phyloP scores from a whole-genome alignment of 2,113 vertebrate species.

The Melanocharis versteri region DNA sequence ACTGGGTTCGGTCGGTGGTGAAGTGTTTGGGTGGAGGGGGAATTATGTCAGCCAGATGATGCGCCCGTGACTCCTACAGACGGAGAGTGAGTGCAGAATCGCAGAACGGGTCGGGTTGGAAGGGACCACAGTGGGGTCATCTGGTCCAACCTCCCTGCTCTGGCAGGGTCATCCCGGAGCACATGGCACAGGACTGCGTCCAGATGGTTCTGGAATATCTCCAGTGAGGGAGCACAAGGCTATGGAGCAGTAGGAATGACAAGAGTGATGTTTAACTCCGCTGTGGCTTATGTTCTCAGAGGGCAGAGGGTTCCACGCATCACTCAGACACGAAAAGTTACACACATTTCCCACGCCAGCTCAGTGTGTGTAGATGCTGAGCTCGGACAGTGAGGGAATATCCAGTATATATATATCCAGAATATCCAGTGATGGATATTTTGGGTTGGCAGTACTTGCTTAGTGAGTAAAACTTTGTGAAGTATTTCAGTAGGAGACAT shows the following conservation, averaged over 20 bases:
- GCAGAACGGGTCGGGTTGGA: background rate
- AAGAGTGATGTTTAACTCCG: fast-evolving
- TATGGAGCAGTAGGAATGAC: fast-evolving
- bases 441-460: background rate
- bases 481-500: background rate
- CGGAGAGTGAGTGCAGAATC: background rate
- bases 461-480: background rate
- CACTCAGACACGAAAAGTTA: fast-evolving
- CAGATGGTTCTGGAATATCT: background rate
- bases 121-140: background rate
- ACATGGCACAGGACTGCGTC: background rate
- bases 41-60: background rate
- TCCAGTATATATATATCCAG: background rate
- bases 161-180: background rate
- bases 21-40: background rate
- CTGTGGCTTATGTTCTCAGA: fast-evolving
- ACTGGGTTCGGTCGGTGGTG: background rate
- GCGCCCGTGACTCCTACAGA: fast-evolving
- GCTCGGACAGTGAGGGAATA: background rate
- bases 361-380: background rate
- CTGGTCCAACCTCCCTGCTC: too few relatives aligned
- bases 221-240: background rate
- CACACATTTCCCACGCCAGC: fast-evolving
- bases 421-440: background rate
- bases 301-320: background rate